Base-by-base conservation (phyloP, 2,797 vertebrate species). In the Galaxias olidus region DNA sequence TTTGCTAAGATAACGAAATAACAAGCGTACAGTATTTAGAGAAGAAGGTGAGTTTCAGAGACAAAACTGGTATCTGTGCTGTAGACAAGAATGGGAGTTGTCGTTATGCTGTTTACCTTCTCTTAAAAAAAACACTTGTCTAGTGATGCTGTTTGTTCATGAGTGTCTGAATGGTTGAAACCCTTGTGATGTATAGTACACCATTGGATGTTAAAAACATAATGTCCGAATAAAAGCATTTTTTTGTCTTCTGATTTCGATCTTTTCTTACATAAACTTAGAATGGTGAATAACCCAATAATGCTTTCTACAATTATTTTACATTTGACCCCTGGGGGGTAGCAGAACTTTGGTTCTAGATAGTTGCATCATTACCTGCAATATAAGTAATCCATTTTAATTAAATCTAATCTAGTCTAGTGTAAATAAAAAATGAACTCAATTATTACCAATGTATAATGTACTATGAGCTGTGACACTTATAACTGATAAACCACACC, bases 141-240 rank as follows among this genome's bases (percentile, higher is more conserved):
- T 86, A 85, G 91, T 94, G 93, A 91, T 86, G 84, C 85, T 93
- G 90, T 95, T 90, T 91, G 90, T 90, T 84, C 89, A 87, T 82
- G 93, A 91, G 90, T 89, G 93, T 95, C 89, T 91, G 95, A 89
- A 84, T 91, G 94, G 91, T 87, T 91, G 90, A 92, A 91, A 92
- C 91, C 86, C 88, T 87, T 92, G 92, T 95, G 83, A 86, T 92
- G 91, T 94, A 86, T 79, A 86, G 92, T 94, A 91, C 81, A 86
- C 87, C 89, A 91, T 90, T 92, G 93, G 92, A 92, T 87, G 93
- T 94, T 91, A 90, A 93, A 91, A 94, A 90, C 87, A 89, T 76
- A 78, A 74, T 75, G 77, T 95, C 84, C 88, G 91, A 98, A 96
- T 97, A 96, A 97, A 97, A 87, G 86, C 88, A 92, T 69, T 87